These are phyloP conservation scores for Pristionchus exspectatus DNA, from an alignment of 2,888 invertebrate species.

Conservation along the genomic window DNA sequence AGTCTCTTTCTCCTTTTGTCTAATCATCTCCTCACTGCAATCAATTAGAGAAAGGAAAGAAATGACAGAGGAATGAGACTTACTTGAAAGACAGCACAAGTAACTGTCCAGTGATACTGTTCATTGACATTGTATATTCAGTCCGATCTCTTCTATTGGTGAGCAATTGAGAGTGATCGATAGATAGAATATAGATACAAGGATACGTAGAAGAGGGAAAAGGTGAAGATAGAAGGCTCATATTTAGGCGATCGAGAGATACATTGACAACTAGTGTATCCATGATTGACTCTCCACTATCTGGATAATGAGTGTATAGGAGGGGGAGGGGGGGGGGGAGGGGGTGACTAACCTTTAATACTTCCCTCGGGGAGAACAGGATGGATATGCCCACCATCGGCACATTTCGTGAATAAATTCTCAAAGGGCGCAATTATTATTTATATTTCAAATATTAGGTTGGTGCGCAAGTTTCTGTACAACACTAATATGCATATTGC, in stretches of 20 bases:
- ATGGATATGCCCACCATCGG: conserved; percentile 30
- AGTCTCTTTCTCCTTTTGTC: not conserved
- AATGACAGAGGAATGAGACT: not conserved
- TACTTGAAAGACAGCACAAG: not conserved
- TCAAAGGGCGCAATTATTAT: not conserved
- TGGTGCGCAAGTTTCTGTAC: no score
- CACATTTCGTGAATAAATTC: conserved; percentile 34
- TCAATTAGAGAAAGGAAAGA: no score
- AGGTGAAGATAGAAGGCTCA: conserved; percentile 15
- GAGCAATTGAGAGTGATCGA: not conserved
- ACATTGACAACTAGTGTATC: conserved; percentile 36
- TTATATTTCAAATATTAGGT: no score
- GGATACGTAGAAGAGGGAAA: not conserved
- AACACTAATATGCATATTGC: no score
- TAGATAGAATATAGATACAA: not conserved
- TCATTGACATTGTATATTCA: not conserved
- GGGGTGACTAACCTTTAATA: not conserved
- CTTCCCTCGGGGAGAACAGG: conserved; percentile 13
- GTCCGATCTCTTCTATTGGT: not conserved
- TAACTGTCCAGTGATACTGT: not conserved
- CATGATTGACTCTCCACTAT: not conserved
- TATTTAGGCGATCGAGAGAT: not conserved
- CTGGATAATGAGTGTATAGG: not conserved
- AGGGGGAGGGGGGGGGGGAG: not conserved
- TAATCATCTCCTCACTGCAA: not conserved